These are phyloP conservation scores for Mesembrinibis cayennensis DNA, from an alignment of 2,113 vertebrate species.

Conservation along the genomic window DNA sequence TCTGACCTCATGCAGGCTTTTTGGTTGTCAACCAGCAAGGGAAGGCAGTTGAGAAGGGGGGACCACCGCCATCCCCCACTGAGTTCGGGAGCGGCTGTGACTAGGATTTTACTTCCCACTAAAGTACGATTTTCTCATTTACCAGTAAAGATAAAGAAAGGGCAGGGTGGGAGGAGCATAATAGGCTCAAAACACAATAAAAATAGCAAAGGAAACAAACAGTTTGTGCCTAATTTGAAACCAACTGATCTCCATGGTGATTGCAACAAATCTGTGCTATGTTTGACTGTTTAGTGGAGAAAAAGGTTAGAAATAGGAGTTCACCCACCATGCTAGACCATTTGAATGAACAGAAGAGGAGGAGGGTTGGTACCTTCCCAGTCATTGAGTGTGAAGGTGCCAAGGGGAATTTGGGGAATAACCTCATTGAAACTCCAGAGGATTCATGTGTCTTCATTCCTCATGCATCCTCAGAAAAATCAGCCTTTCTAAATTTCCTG, in stretches of 20 bases:
- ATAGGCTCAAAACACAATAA: slow-evolving; percentile 13
- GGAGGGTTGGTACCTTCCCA: neutral
- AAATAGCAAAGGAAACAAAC: slow-evolving; percentile 55
- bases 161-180: neutral
- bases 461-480: neutral
- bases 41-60: neutral
- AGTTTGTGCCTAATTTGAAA: slow-evolving; percentile 45
- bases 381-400: neutral
- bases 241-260: slow-evolving; percentile 49
- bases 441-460: neutral
- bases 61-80: accelerated
- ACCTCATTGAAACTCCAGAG: neutral
- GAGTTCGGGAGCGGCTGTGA: neutral
- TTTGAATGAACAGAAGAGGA: neutral
- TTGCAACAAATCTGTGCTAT: neutral
- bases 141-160: neutral
- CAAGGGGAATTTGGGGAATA: neutral
- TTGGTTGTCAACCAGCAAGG: neutral
- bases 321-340: neutral
- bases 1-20: neutral
- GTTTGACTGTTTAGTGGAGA: neutral
- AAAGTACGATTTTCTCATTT: neutral
- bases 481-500: neutral
- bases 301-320: slow-evolving; percentile 20
- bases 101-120: neutral